phyloP scores from a whole-genome alignment of 2,797 vertebrate genomes.

The Sebastes minor region DNA sequence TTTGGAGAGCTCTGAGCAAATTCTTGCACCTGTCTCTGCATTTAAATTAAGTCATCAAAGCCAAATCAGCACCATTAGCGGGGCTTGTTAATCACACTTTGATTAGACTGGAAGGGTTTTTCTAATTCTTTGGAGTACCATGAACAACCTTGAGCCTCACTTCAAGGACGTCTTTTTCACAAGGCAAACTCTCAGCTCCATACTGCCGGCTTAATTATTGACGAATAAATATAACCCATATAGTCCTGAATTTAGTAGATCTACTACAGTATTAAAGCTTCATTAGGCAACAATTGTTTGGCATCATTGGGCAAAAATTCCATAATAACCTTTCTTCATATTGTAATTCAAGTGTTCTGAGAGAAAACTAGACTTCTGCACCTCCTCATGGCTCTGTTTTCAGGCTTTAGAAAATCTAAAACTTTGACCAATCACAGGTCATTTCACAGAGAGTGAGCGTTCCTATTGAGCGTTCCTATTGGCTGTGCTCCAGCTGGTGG shows the following conservation, averaged over 20 bases:
- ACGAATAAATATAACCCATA: neutral
- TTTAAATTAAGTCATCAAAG: conserved; percentile 75
- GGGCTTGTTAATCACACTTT: conserved; percentile 62
- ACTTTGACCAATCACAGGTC: no score
- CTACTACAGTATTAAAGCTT: neutral
- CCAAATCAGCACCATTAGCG: conserved; percentile 40
- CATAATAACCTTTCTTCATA: no score
- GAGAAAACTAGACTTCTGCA: no score
- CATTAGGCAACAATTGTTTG: no score
- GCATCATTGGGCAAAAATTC: no score
- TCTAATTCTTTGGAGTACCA: conserved; percentile 20
- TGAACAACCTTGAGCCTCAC: conserved; percentile 32
- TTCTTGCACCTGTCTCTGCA: conserved; percentile 66
- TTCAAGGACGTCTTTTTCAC: conserved; percentile 32
- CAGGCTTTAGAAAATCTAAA: no score
- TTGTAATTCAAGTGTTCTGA: no score
- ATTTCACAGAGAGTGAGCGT: no score
- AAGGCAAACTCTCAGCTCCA: neutral
- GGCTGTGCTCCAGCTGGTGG: no score
- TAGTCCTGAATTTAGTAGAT: neutral
- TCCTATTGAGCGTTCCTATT: no score
- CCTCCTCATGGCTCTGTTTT: no score
- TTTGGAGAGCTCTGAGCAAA: conserved; percentile 35
- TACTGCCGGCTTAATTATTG: neutral
- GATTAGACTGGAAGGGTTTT: conserved; percentile 52